These are phyloP conservation scores for Gasterosteus nipponicus DNA, from an alignment of 2,113 vertebrate genomes.

Conservation along the genomic window DNA sequence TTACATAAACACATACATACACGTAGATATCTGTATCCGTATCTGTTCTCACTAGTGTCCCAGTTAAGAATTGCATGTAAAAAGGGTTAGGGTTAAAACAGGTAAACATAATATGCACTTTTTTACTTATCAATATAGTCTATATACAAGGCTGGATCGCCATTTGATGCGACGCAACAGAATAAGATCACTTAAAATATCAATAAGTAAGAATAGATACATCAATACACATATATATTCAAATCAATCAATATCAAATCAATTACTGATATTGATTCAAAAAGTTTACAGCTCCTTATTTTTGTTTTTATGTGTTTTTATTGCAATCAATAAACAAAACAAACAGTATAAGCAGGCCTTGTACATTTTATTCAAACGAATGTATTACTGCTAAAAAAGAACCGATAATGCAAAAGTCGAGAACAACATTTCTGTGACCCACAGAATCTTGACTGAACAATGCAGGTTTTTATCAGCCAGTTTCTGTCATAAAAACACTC, in stretches of 20 bases:
- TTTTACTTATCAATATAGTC: not conserved
- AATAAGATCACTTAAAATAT: not conserved
- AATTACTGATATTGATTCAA: not conserved
- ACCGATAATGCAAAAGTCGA: not conserved
- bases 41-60: not conserved
- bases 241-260: not conserved
- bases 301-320: not conserved
- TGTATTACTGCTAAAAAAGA: not conserved
- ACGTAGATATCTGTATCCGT: too few species aligned
- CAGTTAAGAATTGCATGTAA: not conserved
- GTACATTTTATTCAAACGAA: constrained; percentile 1
- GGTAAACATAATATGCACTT: not conserved
- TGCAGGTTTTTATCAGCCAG: not conserved
- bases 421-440: constrained; percentile 3
- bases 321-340: too few species aligned
- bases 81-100: too few species aligned
- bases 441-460: not conserved
- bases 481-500: not conserved
- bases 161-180: not conserved
- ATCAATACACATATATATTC: not conserved
- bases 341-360: too few species aligned
- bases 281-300: not conserved
- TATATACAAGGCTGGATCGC: not conserved
- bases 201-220: not conserved
- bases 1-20: not conserved